Percentiles rank a stretch among this genome's conserved stretches.
Evolutionary conservation across 2,888 invertebrate genomes (phyloP).

Genomic region (Nephrotoma flavescens): DNA sequence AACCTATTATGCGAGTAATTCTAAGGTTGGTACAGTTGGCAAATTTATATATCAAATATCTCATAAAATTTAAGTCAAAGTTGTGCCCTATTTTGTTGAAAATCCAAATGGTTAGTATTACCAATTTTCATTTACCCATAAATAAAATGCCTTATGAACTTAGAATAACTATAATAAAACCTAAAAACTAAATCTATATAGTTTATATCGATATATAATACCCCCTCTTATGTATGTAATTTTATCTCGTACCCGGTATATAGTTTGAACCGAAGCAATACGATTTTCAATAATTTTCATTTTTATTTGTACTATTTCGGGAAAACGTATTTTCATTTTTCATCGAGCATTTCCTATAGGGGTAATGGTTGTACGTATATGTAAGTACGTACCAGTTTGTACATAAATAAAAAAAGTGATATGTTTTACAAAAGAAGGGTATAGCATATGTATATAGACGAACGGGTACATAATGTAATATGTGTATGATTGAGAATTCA

Average conservation of each 20-base stretch:
- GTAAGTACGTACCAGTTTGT: neutral
- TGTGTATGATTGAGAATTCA: neutral
- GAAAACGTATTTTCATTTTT: neutral
- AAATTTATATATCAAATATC: no score
- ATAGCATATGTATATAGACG: neutral
- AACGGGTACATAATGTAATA: neutral
- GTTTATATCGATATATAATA: neutral
- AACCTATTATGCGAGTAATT: no score
- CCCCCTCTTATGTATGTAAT: neutral
- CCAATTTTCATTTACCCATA: neutral
- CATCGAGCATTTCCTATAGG: neutral
- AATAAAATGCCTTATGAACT: neutral
- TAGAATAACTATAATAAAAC: neutral
- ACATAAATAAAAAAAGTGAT: neutral
- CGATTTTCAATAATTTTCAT: neutral
- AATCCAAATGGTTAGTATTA: no score
- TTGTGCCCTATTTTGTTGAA: no score
- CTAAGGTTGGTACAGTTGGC: no score
- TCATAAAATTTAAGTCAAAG: no score
- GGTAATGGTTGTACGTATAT: neutral
- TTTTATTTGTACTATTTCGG: neutral
- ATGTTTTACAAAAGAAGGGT: neutral
- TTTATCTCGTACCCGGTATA: neutral
- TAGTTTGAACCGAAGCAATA: neutral
- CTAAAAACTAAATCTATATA: neutral